A percentile compares a stretch with the other conserved stretches of the same genome.
phyloP scores from a whole-genome alignment of 1,140 invertebrate species.

The Trichoplusia ni region DNA sequence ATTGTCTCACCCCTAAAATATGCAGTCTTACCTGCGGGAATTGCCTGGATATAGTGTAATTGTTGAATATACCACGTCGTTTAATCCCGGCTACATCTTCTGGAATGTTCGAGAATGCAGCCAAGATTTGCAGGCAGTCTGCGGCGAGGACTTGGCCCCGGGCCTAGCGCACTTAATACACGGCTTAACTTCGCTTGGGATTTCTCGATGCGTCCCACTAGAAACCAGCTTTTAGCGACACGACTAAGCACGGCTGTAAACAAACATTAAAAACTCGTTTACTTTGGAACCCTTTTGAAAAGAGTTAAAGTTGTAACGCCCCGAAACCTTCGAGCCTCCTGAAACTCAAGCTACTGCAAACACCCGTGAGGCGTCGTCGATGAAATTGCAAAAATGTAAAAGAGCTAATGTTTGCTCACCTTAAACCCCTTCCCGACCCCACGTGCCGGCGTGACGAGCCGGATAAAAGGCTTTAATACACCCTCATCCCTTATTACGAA shows the following conservation, averaged over 20 bases:
- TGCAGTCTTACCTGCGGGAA: conserved; percentile 74
- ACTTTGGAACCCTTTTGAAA: conserved; percentile 63
- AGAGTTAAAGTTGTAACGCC: conserved; percentile 63
- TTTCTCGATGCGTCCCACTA: conserved; percentile 48
- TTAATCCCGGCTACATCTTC: conserved; percentile 76
- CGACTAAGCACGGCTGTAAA: conserved; percentile 44
- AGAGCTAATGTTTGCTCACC: conserved; percentile 81
- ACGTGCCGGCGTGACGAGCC: conserved; percentile 76
- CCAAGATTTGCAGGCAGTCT: conserved; percentile 77
- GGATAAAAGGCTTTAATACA: conserved; percentile 82
- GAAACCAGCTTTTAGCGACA: conserved; percentile 36
- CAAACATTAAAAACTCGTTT: conserved; percentile 66
- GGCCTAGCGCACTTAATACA: conserved; percentile 70
- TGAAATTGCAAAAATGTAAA: conserved; percentile 82
- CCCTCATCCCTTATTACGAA: conserved; percentile 81
- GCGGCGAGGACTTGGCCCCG: conserved; percentile 69
- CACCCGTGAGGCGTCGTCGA: conserved; percentile 70
- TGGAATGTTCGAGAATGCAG: conserved; percentile 78
- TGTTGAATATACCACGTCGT: conserved; percentile 75
- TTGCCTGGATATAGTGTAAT: conserved; percentile 71
- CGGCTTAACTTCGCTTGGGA: conserved; percentile 55
- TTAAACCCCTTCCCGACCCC: conserved; percentile 80
- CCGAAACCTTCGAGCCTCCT: conserved; percentile 52
- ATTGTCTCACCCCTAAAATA: conserved; percentile 76
- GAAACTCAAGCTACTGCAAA: conserved; percentile 61